Evolutionary conservation across 2,797 vertebrate species (phyloP), one percentile per base, ranked within the genome.

Genomic region (Pseudomugil gertrudae): DNA sequence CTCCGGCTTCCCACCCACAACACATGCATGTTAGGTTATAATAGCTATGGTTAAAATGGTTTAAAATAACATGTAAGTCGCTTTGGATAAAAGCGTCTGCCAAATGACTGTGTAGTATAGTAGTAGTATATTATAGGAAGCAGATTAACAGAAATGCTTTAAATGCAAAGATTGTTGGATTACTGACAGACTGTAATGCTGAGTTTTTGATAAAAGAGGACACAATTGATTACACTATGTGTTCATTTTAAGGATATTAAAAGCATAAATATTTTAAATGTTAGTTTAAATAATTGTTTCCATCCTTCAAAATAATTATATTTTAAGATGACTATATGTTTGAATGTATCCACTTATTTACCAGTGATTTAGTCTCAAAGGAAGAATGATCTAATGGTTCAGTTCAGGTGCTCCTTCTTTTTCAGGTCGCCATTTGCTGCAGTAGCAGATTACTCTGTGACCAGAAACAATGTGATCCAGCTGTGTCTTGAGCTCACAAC

Each of bases 401-500:
- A 94, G 90, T 94, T 84, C 91, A 94, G 93, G 87, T 94, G 92
- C 84, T 94, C 92, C 67, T 93, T 89, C 69, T 92, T 94, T 94
- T 95, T 89, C 92, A 99, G 98, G 92, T 99, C 98, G 71, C 97
- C 98, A 36, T 99, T 99, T 89, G 97, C 98, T 80, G 96, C 97
- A 53, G 98, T 99, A 85, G 97, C 97, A 63, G 98, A 99, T 93
- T 98, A 98, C 78, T 98, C 96, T 35, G 95, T 98, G 89, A 98
- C 97, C 86, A 95, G 98, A 80, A 99, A 99, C 92, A 99, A 96
- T 67, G 96, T 99, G 74, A 99, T 99, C 92, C 98, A 98, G 88
- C 95, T 99, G 75, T 99, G 98, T 93, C 94, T 99, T 78, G 98
- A 99, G 91, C 93, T 99, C 86, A 99, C 98, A 53, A 99, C 98